phyloP scores from a whole-genome alignment of 2,113 vertebrate genomes.

The Oryzias curvinotus region DNA sequence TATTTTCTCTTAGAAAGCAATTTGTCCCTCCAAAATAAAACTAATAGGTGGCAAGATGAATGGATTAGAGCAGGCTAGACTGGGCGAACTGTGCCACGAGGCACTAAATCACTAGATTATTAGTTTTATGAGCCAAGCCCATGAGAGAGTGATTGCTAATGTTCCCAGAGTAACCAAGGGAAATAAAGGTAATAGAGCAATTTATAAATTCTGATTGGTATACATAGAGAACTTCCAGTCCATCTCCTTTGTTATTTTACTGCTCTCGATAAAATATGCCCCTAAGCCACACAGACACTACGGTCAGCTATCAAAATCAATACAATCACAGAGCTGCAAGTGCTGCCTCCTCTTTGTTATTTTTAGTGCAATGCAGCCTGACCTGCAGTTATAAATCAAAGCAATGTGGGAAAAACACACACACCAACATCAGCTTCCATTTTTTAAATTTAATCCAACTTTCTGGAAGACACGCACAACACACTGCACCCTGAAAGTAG shows the following conservation, averaged over 20 bases:
- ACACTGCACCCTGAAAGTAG: constrained; percentile 27
- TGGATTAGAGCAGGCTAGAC: constrained; percentile 76
- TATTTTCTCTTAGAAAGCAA: constrained; percentile 81
- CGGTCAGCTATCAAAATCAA: constrained; percentile 76
- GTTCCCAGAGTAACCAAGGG: constrained; percentile 83
- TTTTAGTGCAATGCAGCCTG: constrained; percentile 69
- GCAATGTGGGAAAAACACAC: constrained; percentile 43
- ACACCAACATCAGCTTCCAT: constrained; percentile 49
- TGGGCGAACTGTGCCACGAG: constrained; percentile 73
- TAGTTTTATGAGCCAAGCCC: constrained; percentile 83
- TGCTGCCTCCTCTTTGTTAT: constrained; percentile 71
- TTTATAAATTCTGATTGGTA: constrained; percentile 87
- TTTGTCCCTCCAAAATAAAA: constrained; percentile 82
- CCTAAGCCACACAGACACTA: constrained; percentile 68
- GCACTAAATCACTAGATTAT: constrained; percentile 86
- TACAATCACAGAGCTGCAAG: constrained; percentile 69
- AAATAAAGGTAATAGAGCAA: constrained; percentile 86
- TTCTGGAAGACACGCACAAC: constrained; percentile 23
- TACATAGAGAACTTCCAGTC: constrained; percentile 83
- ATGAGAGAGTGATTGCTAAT: constrained; percentile 86
- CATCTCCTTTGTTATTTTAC: constrained; percentile 82
- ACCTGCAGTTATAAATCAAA: constrained; percentile 76
- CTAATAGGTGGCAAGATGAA: constrained; percentile 84
- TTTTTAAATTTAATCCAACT: constrained; percentile 61
- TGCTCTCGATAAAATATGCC: constrained; percentile 77